These are phyloP conservation scores for Cryptocheilus praepositus DNA, from an alignment of 2,888 invertebrate species.

Conservation along the genomic window DNA sequence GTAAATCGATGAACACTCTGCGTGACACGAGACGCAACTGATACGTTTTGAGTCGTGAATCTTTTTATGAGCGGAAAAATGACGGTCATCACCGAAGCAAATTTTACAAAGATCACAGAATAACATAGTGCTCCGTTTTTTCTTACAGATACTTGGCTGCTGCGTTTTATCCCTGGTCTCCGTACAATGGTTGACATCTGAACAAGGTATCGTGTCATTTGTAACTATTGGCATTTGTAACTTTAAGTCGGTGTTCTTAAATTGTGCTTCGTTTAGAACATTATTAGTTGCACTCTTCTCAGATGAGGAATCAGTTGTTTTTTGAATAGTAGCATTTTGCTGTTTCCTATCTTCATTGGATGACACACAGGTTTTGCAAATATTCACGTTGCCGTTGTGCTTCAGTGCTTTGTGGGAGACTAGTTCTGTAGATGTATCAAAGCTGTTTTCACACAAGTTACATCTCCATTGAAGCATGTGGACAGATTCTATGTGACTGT, in stretches of 20 bases:
- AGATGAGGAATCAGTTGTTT: too few relatives aligned
- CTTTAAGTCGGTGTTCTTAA: too few relatives aligned
- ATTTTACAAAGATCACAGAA: conserved; percentile 34
- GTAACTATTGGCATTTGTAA: too few relatives aligned
- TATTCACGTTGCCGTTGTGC: conserved; percentile 37
- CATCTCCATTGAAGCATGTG: conserved; percentile 48
- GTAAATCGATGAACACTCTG: conserved; percentile 47
- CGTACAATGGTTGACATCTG: too few relatives aligned
- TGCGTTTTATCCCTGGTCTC: too few relatives aligned
- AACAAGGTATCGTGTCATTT: too few relatives aligned
- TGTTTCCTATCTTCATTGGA: not conserved
- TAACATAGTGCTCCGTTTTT: not conserved
- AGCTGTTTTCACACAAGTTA: conserved; percentile 44
- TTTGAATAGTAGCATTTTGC: too few relatives aligned
- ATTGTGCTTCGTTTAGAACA: too few relatives aligned
- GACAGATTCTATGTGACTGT: conserved; percentile 46
- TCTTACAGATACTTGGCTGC: not conserved
- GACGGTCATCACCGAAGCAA: conserved; percentile 46
- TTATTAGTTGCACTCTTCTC: too few relatives aligned
- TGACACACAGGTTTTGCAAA: conserved; percentile 12
- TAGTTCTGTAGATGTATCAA: conserved; percentile 37
- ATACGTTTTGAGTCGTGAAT: conserved; percentile 44
- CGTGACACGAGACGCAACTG: conserved; percentile 43
- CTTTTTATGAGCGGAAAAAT: conserved; percentile 41
- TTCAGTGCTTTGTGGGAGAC: conserved; percentile 38